Evolutionary conservation across 2,797 vertebrate genomes (phyloP), one percentile per base, ranked within the genome.

Genomic region (Macroramphosus scolopax): DNA sequence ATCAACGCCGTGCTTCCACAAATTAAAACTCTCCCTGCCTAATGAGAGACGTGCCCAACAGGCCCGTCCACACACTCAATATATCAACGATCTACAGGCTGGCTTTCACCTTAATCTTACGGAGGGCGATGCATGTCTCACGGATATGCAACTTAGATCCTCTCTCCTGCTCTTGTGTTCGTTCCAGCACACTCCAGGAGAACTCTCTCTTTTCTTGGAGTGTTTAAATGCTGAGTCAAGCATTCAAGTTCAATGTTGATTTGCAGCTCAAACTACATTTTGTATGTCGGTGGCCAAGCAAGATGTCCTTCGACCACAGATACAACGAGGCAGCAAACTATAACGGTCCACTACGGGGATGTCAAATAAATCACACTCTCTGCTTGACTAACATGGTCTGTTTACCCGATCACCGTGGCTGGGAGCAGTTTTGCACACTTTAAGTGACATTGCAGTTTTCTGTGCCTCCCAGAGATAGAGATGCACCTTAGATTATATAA

Each of bases 21-120:
- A 84, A 86, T 88, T 88, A 88, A 85, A 85, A 82, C 72, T 70
- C 72, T 75, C 81, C 79, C 80, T 71, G 80, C 80, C 78, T 88
- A 86, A 88, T 83, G 79, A 89, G 87, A 85, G 75, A 63, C 36
- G 59, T 73, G 72, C 71, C 78, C 85, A 86, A 87, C 87, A 80
- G 79, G 69, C 41, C 63, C 65, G 76, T 78, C 57, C 59, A 60
- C 69, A 52, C 68, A 54, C 70, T 81, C 76, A 83, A 89, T 89
- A 88, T 88, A 89, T 89, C 86, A 86, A 69, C 30, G 37, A 74
- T 78, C 71, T 51, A 70, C 77, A 65, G 78, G 66, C 63, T 74
- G 42, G 61, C 71, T 80, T 86, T 72, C 82, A 78, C 73, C 82
- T 64, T 52, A 68, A 57, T 44, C 68, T 72, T 28, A 11, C 59